Evolutionary conservation across 2,888 invertebrate genomes (phyloP).

Genomic region (Heteromyza rotundicornis): DNA sequence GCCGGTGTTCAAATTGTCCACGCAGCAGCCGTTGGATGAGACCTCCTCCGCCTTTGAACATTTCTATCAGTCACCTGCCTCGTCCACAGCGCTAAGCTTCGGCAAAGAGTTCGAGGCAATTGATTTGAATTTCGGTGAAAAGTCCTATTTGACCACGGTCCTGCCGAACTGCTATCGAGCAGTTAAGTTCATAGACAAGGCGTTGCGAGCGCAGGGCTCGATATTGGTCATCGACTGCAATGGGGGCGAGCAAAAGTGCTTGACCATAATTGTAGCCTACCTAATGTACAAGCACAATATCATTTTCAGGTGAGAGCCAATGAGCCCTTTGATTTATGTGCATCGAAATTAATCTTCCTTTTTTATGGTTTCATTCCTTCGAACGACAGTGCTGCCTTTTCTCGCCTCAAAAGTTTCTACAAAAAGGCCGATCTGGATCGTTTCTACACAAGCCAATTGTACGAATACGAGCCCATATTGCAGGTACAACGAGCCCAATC

Average conservation of each 20-base stretch:
- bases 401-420: conserved; percentile 44
- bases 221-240: conserved; percentile 49
- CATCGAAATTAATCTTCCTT: neutral
- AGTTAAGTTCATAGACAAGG: conserved; percentile 49
- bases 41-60: conserved; percentile 21
- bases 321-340: neutral
- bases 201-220: conserved; percentile 40
- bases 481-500: conserved; percentile 52
- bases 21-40: conserved; percentile 23
- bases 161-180: conserved; percentile 53
- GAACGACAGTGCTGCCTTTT: conserved; percentile 45
- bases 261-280: conserved; percentile 49
- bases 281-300: conserved; percentile 53
- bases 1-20: conserved; percentile 21
- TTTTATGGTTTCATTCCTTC: neutral
- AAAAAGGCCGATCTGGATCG: conserved; percentile 50
- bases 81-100: conserved; percentile 23
- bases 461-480: conserved; percentile 54
- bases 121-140: conserved; percentile 52
- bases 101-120: conserved; percentile 42
- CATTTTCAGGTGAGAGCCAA: conserved; percentile 52
- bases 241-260: conserved; percentile 49
- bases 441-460: conserved; percentile 50
- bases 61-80: conserved; percentile 14
- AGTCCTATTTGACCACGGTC: conserved; percentile 48